Evolutionary conservation across 53 echinoderm and acorn worm species (phyloP).

Genomic region (Temnopleurus reevesii): DNA sequence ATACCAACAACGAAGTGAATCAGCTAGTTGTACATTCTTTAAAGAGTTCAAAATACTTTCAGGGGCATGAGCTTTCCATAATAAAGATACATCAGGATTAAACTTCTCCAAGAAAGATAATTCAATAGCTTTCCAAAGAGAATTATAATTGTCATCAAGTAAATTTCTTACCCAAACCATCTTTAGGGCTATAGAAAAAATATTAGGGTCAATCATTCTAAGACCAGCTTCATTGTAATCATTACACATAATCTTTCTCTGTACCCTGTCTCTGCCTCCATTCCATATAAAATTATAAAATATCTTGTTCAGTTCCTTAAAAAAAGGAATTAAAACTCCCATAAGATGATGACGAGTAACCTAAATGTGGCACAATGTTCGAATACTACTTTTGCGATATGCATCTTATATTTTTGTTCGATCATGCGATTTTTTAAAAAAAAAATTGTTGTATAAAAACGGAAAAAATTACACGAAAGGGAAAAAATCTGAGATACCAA

Average conservation of each 20-base stretch:
- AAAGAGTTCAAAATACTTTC: not conserved
- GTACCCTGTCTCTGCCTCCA: slow-evolving; percentile 13
- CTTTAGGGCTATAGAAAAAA: slow-evolving; percentile 31
- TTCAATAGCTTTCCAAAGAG: slow-evolving; percentile 45
- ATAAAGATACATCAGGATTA: not conserved
- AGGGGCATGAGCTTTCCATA: slow-evolving; percentile 14
- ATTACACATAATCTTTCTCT: slow-evolving; percentile 1
- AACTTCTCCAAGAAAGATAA: not conserved
- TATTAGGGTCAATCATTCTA: slow-evolving; percentile 32
- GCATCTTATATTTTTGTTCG: too few relatives aligned
- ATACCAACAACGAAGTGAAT: slow-evolving; percentile 47
- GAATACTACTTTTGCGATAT: too few relatives aligned
- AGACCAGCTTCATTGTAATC: slow-evolving; percentile 1
- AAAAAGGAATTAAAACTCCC: not conserved
- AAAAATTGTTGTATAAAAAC: too few relatives aligned
- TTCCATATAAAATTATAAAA: slow-evolving; percentile 16
- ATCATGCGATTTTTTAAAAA: too few relatives aligned
- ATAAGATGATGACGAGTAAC: too few relatives aligned
- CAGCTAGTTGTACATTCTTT: slow-evolving; percentile 34
- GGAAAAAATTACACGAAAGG: too few relatives aligned
- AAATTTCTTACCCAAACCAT: slow-evolving; percentile 44
- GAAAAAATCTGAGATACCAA: too few relatives aligned
- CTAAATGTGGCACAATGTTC: too few relatives aligned
- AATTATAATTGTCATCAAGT: slow-evolving; percentile 9
- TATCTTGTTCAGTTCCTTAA: not conserved